Evolutionary conservation across 2,797 vertebrate genomes (phyloP).

Genomic region (Lateolabrax maculatus): DNA sequence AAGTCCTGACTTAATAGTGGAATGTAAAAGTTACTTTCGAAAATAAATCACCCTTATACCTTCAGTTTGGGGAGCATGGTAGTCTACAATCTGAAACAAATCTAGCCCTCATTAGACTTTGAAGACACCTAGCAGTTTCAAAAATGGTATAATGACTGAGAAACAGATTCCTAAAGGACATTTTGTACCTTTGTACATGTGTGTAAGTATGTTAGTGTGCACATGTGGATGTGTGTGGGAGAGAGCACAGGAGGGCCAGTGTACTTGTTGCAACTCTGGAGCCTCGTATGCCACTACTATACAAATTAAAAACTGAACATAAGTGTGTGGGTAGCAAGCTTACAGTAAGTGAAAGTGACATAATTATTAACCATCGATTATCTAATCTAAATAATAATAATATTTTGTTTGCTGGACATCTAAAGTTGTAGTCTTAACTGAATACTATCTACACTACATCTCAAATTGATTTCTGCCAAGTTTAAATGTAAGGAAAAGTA

Average conservation of each 20-base stretch:
- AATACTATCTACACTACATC: no score
- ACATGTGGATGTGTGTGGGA: slow-evolving; percentile 24
- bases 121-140: background rate
- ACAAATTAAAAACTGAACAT: slow-evolving; percentile 50
- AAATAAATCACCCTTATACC: background rate
- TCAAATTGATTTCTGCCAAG: background rate
- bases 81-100: background rate
- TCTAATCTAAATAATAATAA: slow-evolving; percentile 3
- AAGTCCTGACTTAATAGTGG: background rate
- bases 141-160: background rate
- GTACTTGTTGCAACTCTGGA: slow-evolving; percentile 8
- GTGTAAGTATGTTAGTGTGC: background rate
- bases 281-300: slow-evolving; percentile 20
- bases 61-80: background rate
- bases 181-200: background rate
- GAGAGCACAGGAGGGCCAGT: background rate
- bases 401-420: background rate
- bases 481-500: background rate
- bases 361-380: no score
- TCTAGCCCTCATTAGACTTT: background rate
- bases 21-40: background rate
- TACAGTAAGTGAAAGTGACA: slow-evolving; percentile 56
- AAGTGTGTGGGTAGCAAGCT: slow-evolving; percentile 48
- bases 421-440: background rate
- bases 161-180: background rate